Base-by-base conservation (phyloP, 2,888 invertebrate genomes). In the Heliconius sara region DNA sequence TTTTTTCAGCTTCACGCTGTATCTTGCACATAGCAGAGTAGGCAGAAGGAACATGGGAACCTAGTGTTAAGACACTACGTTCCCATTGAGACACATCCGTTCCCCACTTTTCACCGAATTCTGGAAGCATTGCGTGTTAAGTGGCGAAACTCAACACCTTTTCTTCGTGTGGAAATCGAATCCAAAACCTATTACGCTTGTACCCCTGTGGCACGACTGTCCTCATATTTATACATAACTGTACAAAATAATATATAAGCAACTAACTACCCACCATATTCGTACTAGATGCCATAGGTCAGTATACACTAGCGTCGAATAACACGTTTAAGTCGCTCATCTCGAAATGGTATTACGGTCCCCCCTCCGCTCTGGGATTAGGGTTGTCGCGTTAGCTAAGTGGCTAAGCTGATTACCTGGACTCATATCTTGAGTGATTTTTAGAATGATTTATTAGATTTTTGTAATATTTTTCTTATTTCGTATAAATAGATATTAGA, bases 241-340 rank as follows among this genome's bases (percentile, higher is more conserved):
- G 12, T 5, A 67, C 25, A 68, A 39, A 43, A 43, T 25, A 25
- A 16, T 70, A 25, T 25, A 43, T 70, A 7, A 25, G 25, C n/a
- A 70, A 13, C 39, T 39, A 22, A 30, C 34, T 72, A 73, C 16
- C 71, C n/a, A 34, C 22, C 60, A 60, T 25, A 47, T 77, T 74
- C 30, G 34, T 52, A 7, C 74, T 72, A 80, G 83, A 83, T 83
- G 79, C 83, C 78, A 22, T 83, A 81, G 91, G 85, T 90, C 91
- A 87, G 65, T 85, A 83, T 88, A 83, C 34, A 81, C 80, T 90
- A 93, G 93, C 85, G 87, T 88, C 88, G 86, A 87, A 86, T 94
- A 94, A 95, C 92, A 87, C 88, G 90, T 93, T 94, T 94, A 94
- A 94, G 94, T 92, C 93, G 91, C 90, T 94, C 94, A 93, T 95